Evolutionary conservation across 1,140 invertebrate species (phyloP), one percentile per base, ranked within the genome.

Genomic region (Brachionus asplanchnoidis): DNA sequence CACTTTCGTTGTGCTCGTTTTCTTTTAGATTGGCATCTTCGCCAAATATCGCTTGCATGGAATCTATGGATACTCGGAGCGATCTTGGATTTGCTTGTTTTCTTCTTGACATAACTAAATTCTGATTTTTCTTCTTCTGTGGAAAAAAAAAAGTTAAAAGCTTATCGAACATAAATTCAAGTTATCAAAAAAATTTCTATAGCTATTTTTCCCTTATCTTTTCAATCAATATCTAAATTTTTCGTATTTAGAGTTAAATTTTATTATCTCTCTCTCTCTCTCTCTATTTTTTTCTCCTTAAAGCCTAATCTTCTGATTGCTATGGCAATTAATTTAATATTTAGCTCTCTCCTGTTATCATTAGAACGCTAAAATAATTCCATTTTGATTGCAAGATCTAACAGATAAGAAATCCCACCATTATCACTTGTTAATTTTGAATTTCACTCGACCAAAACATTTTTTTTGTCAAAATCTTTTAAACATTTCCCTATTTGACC

Each of bases 81-180:
- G 78, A 80, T 26, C 20, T 80, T 17, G 78, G 78, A 56, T 80
- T 80, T 53, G 50, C 56, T 65, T 80, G 78, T 65, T 80, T 80
- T 53, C 78, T 26, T 65, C 78, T 32, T 36, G 78, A 80, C 78
- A 80, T 80, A 28, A 42, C 70, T 73, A 40, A 42, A 40, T 56
- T 78, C 75, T 78, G 75, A 50, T 78, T 56, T 78, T n/a, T 40
- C 3, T 20, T 78, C 32, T 40, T 65, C 32, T 23, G 17, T n/a
- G 17, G 17, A 26, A 65, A 68, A 28, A 66, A 68, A 68, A 68
- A 68, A 32, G 12, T 68, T 68, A 7, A 32, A 32, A 32, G 32
- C 66, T 68, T 68, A 68, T 68, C 66, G 17, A 68, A 68, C 66
- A 68, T 32, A 68, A 68, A 68, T 68, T 68, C 28, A 68, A 68